Base-by-base conservation (phyloP, 2,888 invertebrate genomes). In the Pediacus dermestoides region DNA sequence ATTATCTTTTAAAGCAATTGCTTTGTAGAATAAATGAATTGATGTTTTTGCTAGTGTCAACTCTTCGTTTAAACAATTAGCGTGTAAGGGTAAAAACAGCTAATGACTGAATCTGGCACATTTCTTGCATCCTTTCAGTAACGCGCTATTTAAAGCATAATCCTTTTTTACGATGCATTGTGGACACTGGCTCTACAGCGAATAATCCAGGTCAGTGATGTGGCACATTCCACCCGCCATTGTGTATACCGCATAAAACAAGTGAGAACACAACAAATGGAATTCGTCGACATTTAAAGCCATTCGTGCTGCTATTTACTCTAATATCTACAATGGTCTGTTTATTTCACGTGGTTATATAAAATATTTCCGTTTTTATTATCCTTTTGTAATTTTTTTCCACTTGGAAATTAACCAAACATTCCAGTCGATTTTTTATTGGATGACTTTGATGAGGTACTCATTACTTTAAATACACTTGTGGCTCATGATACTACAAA, bases 1-100 rank as follows among this genome's bases (percentile, higher is more conserved):
- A 41, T 41, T 41, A 41, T 41, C 36, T 36, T 41, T 41, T 10
- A 14, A 33, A 23, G 32, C 32, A 32, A 21, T 26, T 26, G 38
- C 38, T 38, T 42, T 34, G 34, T 32, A 12, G 33, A 25, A 37
- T 37, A 37, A 23, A 31, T 34, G 31, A 30, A 38, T 10, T 9
- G 4, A 28, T 28, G 7, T 28, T 28, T 9, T 26, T 28, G 10
- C 10, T 14, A 11, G 3, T 9, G 7, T 11, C 28, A 28, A 13
- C 12, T 26, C 10, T 28, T 28, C 10, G 3, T 4, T 28, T 25
- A 25, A 4, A 25, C 4, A 6, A 6, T 18, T 18, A 18, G 21
- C 14, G 28, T 11, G 12, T 11, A 13, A 28, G 21, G 6, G 21
- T 18, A 18, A 11, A 28, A 28, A 28, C 14, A n/a, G 3, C 28